Conservation (phyloP, 2,888 invertebrate species). For the Heliconius hortense region DNA sequence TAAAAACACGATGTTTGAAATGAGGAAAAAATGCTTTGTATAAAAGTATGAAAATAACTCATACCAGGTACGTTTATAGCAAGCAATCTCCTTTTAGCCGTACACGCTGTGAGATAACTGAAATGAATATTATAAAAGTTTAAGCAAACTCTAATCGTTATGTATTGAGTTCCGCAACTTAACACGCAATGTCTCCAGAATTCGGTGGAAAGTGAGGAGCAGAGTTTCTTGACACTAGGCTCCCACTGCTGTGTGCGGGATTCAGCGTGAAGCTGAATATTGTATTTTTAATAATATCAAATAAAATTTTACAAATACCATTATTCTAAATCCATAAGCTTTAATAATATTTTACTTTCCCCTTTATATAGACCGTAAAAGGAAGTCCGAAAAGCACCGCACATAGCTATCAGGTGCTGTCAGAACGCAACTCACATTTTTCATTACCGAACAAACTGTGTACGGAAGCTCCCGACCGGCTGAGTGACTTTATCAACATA, state of each 20-base stretch:
- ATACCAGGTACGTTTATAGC: conserved; percentile 12
- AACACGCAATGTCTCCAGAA: no score
- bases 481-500: conserved; percentile 18
- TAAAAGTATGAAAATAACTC: conserved; percentile 20
- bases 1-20: conserved; percentile 11
- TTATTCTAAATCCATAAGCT: background rate
- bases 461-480: conserved; percentile 9
- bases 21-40: conserved; percentile 3
- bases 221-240: no score
- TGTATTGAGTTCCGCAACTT: background rate
- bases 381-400: conserved; percentile 19
- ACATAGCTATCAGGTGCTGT: conserved; percentile 15
- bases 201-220: no score
- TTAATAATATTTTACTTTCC: background rate
- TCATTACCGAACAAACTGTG: conserved; percentile 13
- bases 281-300: no score
- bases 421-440: conserved; percentile 19
- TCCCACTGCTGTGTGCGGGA: no score
- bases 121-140: conserved; percentile 25
- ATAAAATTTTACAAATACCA: no score
- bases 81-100: conserved; percentile 14
- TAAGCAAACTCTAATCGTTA: conserved; percentile 8
- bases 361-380: background rate
- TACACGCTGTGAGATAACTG: conserved; percentile 10
- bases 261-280: no score